A percentile compares a stretch with the other conserved stretches of the same genome.
Conservation (phyloP, 2,797 vertebrate genomes). For the Apodemus agrarius region DNA sequence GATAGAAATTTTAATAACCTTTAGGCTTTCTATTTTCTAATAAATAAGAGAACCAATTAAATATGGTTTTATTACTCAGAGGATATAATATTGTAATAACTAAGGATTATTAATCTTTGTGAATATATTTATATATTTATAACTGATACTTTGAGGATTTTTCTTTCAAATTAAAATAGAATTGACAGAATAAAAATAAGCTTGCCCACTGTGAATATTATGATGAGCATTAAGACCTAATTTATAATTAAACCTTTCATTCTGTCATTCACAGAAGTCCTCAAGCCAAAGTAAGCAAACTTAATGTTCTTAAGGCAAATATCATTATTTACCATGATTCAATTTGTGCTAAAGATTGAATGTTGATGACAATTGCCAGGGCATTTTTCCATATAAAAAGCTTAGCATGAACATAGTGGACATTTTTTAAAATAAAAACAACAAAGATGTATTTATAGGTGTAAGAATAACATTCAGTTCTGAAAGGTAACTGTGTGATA, state of each 20-base stretch:
- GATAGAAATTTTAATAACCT: not conserved
- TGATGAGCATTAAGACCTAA: not conserved
- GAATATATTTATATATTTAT: not conserved
- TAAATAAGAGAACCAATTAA: not conserved
- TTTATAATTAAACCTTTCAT: not conserved
- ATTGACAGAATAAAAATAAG: constrained; percentile 16
- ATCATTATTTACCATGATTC: not conserved
- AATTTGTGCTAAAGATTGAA: not conserved
- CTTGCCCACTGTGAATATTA: not conserved
- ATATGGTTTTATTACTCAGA: constrained; percentile 12
- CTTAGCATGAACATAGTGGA: not conserved
- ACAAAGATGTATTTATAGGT: not conserved
- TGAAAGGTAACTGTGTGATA: not conserved
- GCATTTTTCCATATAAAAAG: not conserved
- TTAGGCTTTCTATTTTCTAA: not conserved
- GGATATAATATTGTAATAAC: not conserved
- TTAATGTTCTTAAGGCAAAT: not conserved
- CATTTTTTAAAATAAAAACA: not conserved
- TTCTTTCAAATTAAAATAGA: not conserved
- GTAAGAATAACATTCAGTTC: not conserved
- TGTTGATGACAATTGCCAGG: not conserved
- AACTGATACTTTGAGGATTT: constrained; percentile 7
- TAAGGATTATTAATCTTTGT: not conserved
- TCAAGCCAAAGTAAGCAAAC: not conserved
- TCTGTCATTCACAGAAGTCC: not conserved